Evolutionary conservation across 2,888 invertebrate species (phyloP).

Genomic region (Brenthis ino): DNA sequence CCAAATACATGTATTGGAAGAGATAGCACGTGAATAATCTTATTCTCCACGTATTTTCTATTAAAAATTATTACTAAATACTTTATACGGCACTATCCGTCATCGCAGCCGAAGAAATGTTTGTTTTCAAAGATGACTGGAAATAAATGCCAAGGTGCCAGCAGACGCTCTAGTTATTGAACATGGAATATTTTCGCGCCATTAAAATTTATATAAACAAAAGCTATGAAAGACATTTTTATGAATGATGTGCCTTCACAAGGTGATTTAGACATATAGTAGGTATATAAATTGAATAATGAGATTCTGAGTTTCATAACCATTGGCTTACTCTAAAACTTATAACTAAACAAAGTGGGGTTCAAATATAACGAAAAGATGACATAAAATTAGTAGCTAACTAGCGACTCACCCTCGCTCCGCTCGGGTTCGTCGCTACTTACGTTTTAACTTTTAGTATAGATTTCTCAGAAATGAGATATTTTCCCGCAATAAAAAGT

Average conservation of each 20-base stretch:
- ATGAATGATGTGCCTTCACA: background rate
- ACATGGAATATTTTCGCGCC: slow-evolving; percentile 36
- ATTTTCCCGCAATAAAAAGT: too few relatives aligned
- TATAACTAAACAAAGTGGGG: too few relatives aligned
- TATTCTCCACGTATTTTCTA: slow-evolving; percentile 18
- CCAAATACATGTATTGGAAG: slow-evolving; percentile 21
- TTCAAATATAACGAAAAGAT: too few relatives aligned
- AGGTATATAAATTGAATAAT: too few relatives aligned
- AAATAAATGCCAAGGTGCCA: slow-evolving; percentile 37
- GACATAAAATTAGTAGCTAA: too few relatives aligned
- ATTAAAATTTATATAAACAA: slow-evolving; percentile 34
- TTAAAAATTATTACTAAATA: slow-evolving; percentile 33
- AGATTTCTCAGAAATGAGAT: too few relatives aligned
- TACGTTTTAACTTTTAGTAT: too few relatives aligned
- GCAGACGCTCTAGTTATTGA: slow-evolving; percentile 32
- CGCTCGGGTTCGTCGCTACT: too few relatives aligned
- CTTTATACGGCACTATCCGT: slow-evolving; percentile 25
- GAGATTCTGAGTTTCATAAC: too few relatives aligned
- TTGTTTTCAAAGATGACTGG: slow-evolving; percentile 40
- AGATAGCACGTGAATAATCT: slow-evolving; percentile 29
- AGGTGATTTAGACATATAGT: too few relatives aligned
- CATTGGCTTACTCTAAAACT: too few relatives aligned
- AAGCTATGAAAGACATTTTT: slow-evolving; percentile 24
- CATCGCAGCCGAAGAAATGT: slow-evolving; percentile 30
- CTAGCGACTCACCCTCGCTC: too few relatives aligned